These are phyloP conservation scores for Aphis gossypii DNA, from an alignment of 1,140 invertebrate genomes.

Conservation along the genomic window DNA sequence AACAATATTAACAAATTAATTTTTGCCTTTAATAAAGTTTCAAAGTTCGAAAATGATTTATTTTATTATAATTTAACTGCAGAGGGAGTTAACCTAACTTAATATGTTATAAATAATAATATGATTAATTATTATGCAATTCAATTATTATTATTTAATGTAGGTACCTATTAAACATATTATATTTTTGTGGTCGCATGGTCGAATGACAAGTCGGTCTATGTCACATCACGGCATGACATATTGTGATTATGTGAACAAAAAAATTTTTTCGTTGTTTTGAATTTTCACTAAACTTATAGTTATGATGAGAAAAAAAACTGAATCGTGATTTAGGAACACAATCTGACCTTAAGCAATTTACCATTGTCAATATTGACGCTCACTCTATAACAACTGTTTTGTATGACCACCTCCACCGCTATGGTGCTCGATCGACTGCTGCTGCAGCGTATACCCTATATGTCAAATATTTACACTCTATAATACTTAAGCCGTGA, in stretches of 20 bases:
- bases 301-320: conserved; percentile 5
- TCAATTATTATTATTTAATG: too few species aligned
- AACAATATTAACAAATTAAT: background rate
- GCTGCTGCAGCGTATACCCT: background rate
- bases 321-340: conserved; percentile 3
- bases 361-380: conserved; percentile 52
- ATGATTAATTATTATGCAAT: too few species aligned
- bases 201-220: background rate
- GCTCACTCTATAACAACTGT: background rate
- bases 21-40: background rate
- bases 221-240: background rate
- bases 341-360: conserved; percentile 43
- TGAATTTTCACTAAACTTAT: background rate
- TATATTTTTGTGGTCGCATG: background rate
- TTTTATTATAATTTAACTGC: background rate
- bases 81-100: too few species aligned
- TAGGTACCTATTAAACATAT: background rate
- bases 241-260: background rate
- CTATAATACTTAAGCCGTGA: background rate
- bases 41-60: background rate
- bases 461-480: conserved; percentile 26
- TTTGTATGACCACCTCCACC: background rate
- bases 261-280: background rate
- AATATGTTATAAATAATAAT: background rate
- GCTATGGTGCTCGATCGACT: background rate